These are phyloP conservation scores for Carapus acus DNA, from an alignment of 2,797 vertebrate genomes.

Conservation along the genomic window DNA sequence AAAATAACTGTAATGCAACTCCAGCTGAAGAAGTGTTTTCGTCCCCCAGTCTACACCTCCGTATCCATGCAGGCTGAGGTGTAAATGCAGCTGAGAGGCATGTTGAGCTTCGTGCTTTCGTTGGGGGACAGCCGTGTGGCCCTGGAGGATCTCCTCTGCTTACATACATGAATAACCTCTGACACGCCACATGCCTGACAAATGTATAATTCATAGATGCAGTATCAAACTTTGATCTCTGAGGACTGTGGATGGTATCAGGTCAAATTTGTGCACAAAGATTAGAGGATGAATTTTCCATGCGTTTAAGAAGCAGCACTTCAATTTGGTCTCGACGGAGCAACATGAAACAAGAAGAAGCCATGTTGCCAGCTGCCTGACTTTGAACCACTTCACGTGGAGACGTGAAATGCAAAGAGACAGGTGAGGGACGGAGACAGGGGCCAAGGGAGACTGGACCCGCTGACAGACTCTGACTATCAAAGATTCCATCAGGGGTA, in stretches of 20 bases:
- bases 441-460: not conserved
- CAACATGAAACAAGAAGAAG: conserved; percentile 19
- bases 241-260: conserved; percentile 39
- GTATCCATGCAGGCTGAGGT: conserved; percentile 2
- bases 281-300: conserved; percentile 26
- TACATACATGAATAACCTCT: conserved; percentile 43
- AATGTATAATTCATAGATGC: conserved; percentile 48
- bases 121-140: not conserved
- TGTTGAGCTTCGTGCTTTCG: conserved; percentile 4
- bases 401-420: conserved; percentile 2
- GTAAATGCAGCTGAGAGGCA: conserved; percentile 13
- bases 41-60: not conserved
- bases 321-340: conserved; percentile 27
- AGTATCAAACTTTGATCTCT: conserved; percentile 41
- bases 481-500: not conserved
- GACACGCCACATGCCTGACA: conserved; percentile 40
- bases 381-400: conserved; percentile 25
- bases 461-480: not conserved
- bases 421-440: not conserved
- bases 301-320: conserved; percentile 20
- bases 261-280: conserved; percentile 30
- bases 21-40: not conserved
- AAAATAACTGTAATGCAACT: not conserved
- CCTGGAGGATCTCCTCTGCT: conserved; percentile 14
- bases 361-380: conserved; percentile 4